Percentiles rank a stretch among this genome's conserved stretches.
Evolutionary conservation across 1,140 invertebrate genomes (phyloP).

Genomic region (Temnothorax curvispinosus): DNA sequence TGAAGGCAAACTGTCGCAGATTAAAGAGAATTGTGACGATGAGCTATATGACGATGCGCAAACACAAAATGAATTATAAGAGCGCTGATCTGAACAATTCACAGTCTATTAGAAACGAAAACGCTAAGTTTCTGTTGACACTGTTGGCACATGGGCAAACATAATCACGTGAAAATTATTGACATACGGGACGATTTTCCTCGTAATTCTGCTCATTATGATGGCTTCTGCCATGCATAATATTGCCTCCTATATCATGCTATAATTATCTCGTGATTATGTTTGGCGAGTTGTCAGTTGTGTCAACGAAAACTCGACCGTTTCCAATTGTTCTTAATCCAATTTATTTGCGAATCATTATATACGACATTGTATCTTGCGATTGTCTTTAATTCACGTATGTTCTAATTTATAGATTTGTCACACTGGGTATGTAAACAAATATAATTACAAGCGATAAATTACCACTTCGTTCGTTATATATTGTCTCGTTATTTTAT

Average conservation of each 20-base stretch:
- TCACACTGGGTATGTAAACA: neutral
- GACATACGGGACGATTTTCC: neutral
- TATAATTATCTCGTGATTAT: slow-evolving; percentile 10
- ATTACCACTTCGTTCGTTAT: neutral
- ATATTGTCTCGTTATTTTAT: neutral
- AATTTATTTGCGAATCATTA: neutral
- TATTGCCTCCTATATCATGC: neutral
- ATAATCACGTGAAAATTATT: slow-evolving; percentile 5
- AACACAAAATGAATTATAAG: neutral
- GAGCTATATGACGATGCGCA: neutral
- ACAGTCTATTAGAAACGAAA: neutral
- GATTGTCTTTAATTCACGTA: neutral
- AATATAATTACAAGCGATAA: neutral
- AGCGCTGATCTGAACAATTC: neutral
- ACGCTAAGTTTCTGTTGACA: neutral
- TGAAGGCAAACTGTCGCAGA: neutral
- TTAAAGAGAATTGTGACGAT: slow-evolving; percentile 7
- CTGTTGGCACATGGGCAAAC: neutral
- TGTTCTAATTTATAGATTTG: neutral
- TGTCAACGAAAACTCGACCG: neutral
- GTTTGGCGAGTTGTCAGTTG: slow-evolving; percentile 6
- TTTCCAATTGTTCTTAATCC: neutral
- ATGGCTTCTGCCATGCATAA: neutral
- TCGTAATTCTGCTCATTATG: neutral
- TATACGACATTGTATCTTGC: neutral